These are phyloP conservation scores for Pelecanus crispus DNA, from an alignment of 2,113 vertebrate species.

Conservation along the genomic window DNA sequence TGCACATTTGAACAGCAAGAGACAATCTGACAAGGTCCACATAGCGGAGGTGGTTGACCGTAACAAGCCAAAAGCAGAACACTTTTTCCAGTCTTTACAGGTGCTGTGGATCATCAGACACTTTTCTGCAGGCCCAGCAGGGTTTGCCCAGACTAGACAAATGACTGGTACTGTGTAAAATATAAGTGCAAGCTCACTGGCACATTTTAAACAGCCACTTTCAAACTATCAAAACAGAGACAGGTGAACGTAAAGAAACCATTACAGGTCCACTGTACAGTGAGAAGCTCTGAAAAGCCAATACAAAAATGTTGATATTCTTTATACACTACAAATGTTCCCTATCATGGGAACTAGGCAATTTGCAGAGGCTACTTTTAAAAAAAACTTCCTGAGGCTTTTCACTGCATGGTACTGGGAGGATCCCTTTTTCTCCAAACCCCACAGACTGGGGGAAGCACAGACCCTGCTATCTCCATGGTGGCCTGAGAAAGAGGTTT, in stretches of 20 bases:
- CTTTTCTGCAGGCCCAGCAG: neutral
- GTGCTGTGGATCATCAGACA: neutral
- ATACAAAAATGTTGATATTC: neutral
- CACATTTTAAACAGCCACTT: neutral
- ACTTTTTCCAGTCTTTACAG: neutral
- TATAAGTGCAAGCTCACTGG: neutral
- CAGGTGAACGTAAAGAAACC: neutral
- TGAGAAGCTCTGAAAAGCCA: neutral
- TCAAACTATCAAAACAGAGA: neutral
- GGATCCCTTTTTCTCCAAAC: neutral
- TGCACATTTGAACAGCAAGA: neutral
- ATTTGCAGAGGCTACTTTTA: neutral
- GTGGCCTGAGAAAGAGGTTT: neutral
- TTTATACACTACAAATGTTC: neutral
- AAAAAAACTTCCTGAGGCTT: neutral
- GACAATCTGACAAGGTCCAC: neutral
- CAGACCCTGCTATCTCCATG: neutral
- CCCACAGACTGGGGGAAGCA: neutral
- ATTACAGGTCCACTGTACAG: neutral
- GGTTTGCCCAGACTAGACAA: neutral
- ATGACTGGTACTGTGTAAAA: neutral
- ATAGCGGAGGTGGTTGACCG: fast-evolving
- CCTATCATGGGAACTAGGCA: neutral
- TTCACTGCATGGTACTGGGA: neutral
- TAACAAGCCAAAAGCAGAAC: neutral